A percentile compares a stretch with the other conserved stretches of the same genome.
phyloP scores from a whole-genome alignment of 2,797 vertebrate species.

The Arrhamphus sclerolepis region DNA sequence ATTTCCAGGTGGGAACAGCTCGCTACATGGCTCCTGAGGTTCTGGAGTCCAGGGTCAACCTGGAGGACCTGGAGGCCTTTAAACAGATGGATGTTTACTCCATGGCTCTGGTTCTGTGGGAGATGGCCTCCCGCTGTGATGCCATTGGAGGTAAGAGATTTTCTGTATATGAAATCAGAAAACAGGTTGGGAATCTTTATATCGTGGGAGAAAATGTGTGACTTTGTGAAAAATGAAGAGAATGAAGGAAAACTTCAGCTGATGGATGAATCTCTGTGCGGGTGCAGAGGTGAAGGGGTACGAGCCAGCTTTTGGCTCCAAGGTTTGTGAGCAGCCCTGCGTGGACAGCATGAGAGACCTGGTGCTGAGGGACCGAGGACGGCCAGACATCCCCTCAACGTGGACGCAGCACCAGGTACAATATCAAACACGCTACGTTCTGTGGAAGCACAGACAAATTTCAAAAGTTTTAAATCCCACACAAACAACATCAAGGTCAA shows the following conservation, averaged over 20 bases:
- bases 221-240: no score
- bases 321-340: constrained; percentile 89
- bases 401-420: constrained; percentile 88
- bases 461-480: background rate
- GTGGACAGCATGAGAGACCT: constrained; percentile 93
- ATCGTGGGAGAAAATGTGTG: no score
- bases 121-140: constrained; percentile 88
- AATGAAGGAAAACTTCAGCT: no score
- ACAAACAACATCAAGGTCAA: background rate
- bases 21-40: constrained; percentile 94
- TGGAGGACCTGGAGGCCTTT: constrained; percentile 91
- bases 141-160: constrained; percentile 81
- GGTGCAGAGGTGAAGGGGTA: constrained; percentile 86
- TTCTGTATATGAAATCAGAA: background rate
- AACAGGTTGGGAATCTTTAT: background rate
- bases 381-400: constrained; percentile 85
- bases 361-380: constrained; percentile 87
- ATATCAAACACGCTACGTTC: background rate
- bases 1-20: constrained; percentile 89
- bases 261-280: background rate
- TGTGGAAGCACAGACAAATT: background rate
- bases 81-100: constrained; percentile 95
- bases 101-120: constrained; percentile 90
- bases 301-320: constrained; percentile 87
- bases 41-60: constrained; percentile 90